phyloP scores from a whole-genome alignment of 2,888 invertebrate genomes.

The Aphidoletes aphidimyza region DNA sequence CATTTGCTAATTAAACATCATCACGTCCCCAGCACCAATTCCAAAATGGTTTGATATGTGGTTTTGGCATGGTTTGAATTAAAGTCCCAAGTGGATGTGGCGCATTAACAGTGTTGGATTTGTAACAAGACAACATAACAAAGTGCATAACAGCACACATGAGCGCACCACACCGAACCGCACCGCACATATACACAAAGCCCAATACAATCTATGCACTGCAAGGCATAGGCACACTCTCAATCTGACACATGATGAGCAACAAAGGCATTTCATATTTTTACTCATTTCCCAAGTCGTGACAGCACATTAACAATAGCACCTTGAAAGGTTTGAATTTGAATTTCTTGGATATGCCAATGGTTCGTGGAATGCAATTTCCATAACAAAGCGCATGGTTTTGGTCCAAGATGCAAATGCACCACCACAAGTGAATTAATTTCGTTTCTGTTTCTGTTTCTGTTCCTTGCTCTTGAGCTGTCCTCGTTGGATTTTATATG shows the following conservation, averaged over 20 bases:
- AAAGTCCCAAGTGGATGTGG: not conserved
- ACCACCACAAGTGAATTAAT: not conserved
- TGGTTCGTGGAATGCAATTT: constrained; percentile 30
- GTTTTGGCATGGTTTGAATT: constrained; percentile 7
- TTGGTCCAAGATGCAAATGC: constrained; percentile 15
- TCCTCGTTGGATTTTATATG: no score
- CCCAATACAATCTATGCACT: no score
- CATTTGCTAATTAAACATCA: constrained; percentile 19
- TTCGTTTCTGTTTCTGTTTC: not conserved
- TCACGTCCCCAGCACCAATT: not conserved
- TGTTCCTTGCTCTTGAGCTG: not conserved
- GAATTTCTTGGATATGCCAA: constrained; percentile 21
- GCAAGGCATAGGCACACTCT: no score
- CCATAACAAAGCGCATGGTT: constrained; percentile 35
- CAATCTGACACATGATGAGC: not conserved
- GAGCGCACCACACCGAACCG: no score
- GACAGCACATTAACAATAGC: constrained; percentile 33
- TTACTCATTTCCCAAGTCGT: not conserved
- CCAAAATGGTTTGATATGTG: constrained; percentile 22
- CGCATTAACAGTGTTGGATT: not conserved
- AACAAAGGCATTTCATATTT: constrained; percentile 12
- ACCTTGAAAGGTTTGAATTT: constrained; percentile 3
- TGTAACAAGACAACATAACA: not conserved
- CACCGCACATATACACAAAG: no score
- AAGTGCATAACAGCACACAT: not conserved